A percentile compares a stretch with the other conserved stretches of the same genome.
Evolutionary conservation across 2,797 vertebrate genomes (phyloP).

Genomic region (Eptatretus atami): DNA sequence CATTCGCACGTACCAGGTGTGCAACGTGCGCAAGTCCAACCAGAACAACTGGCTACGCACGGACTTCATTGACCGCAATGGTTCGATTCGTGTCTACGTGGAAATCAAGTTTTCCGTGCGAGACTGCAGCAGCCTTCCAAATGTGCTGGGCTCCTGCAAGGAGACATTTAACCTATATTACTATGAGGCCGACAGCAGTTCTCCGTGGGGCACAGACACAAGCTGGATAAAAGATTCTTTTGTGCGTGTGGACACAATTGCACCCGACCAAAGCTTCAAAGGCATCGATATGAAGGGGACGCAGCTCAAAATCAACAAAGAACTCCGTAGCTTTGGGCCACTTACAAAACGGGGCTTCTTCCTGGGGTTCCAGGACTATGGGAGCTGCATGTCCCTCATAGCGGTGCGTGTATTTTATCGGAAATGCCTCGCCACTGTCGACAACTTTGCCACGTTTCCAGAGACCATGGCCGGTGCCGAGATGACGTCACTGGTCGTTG

Average conservation of each 20-base stretch:
- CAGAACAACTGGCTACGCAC: constrained; percentile 98
- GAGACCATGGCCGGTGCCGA: constrained; percentile 91
- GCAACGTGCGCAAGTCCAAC: constrained; percentile 82
- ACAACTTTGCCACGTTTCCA: constrained; percentile 83
- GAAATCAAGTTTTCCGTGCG: constrained; percentile 93
- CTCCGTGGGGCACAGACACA: constrained; percentile 62
- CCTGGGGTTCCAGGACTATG: constrained; percentile 86
- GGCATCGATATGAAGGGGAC: constrained; percentile 88
- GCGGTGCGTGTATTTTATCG: constrained; percentile 90
- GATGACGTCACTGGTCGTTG: constrained; percentile 80
- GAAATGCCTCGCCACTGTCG: constrained; percentile 81
- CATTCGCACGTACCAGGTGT: constrained; percentile 92
- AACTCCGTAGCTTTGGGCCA: constrained; percentile 77
- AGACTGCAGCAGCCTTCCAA: constrained; percentile 91
- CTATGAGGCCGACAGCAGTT: constrained; percentile 69
- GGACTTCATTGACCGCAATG: constrained; percentile 59
- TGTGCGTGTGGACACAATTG: constrained; percentile 93
- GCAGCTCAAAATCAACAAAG: constrained; percentile 89
- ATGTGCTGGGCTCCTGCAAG: constrained; percentile 81
- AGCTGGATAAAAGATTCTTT: constrained; percentile 96
- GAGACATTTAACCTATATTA: constrained; percentile 96
- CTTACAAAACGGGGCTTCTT: constrained; percentile 78
- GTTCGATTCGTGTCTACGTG: constrained; percentile 67
- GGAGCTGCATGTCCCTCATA: constrained; percentile 84
- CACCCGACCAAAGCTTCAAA: constrained; percentile 86